Conservation (phyloP, 2,888 invertebrate species). For the Zaprionus lineosus region DNA sequence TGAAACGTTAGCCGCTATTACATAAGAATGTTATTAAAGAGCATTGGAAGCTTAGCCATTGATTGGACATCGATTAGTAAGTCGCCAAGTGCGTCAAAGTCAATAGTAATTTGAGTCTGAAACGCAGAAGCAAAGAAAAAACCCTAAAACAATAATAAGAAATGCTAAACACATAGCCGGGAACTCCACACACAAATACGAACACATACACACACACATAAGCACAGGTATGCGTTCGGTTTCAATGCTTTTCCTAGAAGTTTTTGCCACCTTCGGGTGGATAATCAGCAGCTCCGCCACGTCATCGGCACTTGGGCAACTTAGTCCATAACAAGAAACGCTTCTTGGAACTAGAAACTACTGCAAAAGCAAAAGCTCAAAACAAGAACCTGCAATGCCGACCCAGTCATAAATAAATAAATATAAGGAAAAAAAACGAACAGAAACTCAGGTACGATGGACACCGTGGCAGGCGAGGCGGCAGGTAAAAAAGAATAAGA, state of each 20-base stretch:
- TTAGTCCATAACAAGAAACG: conserved; percentile 24
- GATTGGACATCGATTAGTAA: conserved; percentile 9
- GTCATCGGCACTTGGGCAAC: conserved; percentile 39
- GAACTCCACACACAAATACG: conserved; percentile 55
- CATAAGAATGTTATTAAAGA: too few species aligned
- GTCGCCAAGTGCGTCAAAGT: conserved; percentile 10
- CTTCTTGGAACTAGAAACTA: conserved; percentile 45
- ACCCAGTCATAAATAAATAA: conserved; percentile 57
- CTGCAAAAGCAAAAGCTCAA: conserved; percentile 13
- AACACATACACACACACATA: too few species aligned
- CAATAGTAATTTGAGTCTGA: not conserved
- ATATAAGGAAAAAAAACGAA: conserved; percentile 37
- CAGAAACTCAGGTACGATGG: conserved; percentile 15
- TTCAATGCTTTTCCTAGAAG: conserved; percentile 63
- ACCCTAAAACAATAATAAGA: conserved; percentile 38
- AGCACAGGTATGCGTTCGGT: conserved; percentile 46
- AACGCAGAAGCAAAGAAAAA: too few species aligned
- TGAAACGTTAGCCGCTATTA: too few species aligned
- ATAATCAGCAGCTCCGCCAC: conserved; percentile 7
- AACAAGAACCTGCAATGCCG: conserved; percentile 54
- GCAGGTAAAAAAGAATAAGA: not conserved
- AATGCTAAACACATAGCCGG: conserved; percentile 63
- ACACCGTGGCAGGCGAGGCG: not conserved
- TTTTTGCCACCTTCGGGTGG: conserved; percentile 36
- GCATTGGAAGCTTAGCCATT: too few species aligned